Conservation (phyloP, 2,113 vertebrate genomes). For the Atherinomorus stipes region DNA sequence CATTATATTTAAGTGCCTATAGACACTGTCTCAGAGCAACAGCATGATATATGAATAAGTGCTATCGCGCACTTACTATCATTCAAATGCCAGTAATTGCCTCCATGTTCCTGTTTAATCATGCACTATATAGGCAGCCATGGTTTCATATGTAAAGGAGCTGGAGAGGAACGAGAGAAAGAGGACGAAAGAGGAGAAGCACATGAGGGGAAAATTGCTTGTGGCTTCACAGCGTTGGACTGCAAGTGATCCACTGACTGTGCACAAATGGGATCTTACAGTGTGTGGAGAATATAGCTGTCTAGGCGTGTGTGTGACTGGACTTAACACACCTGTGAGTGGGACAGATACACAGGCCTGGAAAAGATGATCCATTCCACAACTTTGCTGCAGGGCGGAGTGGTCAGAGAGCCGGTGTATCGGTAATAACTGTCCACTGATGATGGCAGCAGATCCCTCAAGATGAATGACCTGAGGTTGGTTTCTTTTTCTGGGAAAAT, state of each 20-base stretch:
- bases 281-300: constrained; percentile 52
- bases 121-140: constrained; percentile 58
- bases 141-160: constrained; percentile 64
- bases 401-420: constrained; percentile 95
- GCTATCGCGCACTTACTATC: constrained; percentile 36
- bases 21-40: constrained; percentile 30
- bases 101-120: constrained; percentile 58
- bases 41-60: constrained; percentile 45
- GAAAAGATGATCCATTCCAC: constrained; percentile 98
- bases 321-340: constrained; percentile 87
- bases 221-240: constrained; percentile 31
- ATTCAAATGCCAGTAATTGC: constrained; percentile 68
- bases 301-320: constrained; percentile 7
- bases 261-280: constrained; percentile 60
- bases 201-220: constrained; percentile 59
- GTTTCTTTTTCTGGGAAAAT: constrained; percentile 94
- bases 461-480: constrained; percentile 92
- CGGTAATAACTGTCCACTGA: constrained; percentile 95
- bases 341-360: constrained; percentile 93
- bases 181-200: constrained; percentile 26
- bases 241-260: constrained; percentile 55
- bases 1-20: constrained; percentile 34
- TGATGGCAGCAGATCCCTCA: constrained; percentile 92
- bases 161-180: constrained; percentile 39
- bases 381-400: constrained; percentile 95